Base-by-base conservation (phyloP, 2,888 invertebrate genomes). In the Noctua janthina region DNA sequence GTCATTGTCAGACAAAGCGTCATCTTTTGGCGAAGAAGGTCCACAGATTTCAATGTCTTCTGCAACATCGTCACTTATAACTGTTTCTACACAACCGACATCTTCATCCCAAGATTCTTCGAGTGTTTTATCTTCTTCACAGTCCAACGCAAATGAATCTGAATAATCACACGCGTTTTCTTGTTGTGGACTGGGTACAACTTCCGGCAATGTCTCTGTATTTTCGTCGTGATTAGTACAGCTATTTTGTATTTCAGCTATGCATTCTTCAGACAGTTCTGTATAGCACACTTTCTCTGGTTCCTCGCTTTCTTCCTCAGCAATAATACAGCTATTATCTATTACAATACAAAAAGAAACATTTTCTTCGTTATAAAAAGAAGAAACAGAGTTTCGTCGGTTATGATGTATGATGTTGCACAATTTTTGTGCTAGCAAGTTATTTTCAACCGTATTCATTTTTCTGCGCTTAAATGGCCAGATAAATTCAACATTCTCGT, bases 71-170 rank as follows among this genome's bases (percentile, higher is more conserved):
- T 97, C 97, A 85, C 94, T 96, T 49, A 96, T 94, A 79, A 97
- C 95, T 46, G 96, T 97, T 92, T 97, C 97, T 66, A 96, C 93
- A 89, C 96, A 96, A 62, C 94, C 96, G 29, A 97, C 94, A 86
- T 96, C 95, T 77, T 96, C 96, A 59, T 97, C 94, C 97, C 97
- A 97, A 54, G 95, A 88, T 78, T 94, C 94, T 85, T 93, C 93
- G 62, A 91, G 81, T 7, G 90, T 74, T 86, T 93, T 94, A 82
- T 93, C 93, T 81, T 93, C 91, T 49, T 91, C 83, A 84, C 87
- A 88, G 78, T 93, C 90, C 51, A 92, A 78, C 62, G 89, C 71
- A 56, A 91, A 89, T 13, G 92, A 83, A 78, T 92, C 91, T 51
- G 90, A 86, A 89, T 90, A 90, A 78, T 92, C 91, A 85, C 88